Conservation (phyloP, 2,113 vertebrate genomes). For the Oreotrochilus melanogaster region DNA sequence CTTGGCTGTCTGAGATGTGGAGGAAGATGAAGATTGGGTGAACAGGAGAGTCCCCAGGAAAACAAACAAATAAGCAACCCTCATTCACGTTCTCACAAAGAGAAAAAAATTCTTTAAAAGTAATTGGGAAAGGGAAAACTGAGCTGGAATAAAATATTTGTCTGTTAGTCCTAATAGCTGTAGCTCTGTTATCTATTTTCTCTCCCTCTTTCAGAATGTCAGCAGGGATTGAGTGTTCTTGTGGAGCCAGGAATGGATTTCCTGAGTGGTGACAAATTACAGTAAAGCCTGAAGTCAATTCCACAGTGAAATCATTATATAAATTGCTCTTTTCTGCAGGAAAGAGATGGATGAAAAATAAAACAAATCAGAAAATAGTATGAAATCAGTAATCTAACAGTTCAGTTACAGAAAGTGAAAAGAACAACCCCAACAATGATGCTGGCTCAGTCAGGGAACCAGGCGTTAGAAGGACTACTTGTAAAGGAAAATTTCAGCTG, state of each 20-base stretch:
- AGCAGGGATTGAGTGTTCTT: conserved; percentile 21
- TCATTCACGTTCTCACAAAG: background rate
- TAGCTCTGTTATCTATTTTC: conserved; percentile 15
- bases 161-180: background rate
- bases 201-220: conserved; percentile 3
- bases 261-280: conserved; percentile 44
- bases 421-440: background rate
- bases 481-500: background rate
- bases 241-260: conserved; percentile 44
- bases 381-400: background rate
- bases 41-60: background rate
- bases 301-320: background rate
- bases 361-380: background rate
- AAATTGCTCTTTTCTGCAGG: conserved; percentile 28
- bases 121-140: background rate
- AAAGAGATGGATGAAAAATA: conserved; percentile 8
- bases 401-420: background rate
- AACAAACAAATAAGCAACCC: background rate
- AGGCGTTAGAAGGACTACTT: background rate
- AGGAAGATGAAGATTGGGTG: background rate
- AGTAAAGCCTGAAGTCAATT: conserved; percentile 28
- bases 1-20: background rate
- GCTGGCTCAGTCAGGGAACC: background rate
- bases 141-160: conserved; percentile 24
- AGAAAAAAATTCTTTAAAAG: background rate